Conservation (phyloP, 2,888 invertebrate genomes). For the Phalera bucephala region DNA sequence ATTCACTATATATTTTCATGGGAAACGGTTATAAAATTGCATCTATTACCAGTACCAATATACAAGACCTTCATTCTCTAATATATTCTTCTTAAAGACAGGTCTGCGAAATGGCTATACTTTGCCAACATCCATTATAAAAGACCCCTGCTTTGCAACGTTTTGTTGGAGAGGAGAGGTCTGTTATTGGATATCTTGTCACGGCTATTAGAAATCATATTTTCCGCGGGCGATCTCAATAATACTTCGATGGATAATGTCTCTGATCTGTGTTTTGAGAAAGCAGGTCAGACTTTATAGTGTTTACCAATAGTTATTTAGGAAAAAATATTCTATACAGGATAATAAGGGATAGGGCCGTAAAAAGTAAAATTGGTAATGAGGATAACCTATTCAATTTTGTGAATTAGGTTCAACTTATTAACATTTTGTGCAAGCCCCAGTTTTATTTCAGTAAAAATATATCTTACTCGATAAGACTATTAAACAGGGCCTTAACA, state of each 20-base stretch:
- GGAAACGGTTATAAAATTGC: constrained; percentile 15
- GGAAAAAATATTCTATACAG: not conserved
- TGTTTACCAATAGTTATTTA: not conserved
- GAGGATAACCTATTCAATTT: no score
- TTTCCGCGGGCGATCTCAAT: constrained; percentile 45
- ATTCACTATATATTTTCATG: constrained; percentile 4
- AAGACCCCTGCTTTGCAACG: no score
- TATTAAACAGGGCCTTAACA: no score
- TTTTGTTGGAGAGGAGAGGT: not conserved
- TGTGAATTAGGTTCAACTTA: no score
- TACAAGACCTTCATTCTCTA: constrained; percentile 6
- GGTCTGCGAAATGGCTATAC: constrained; percentile 7
- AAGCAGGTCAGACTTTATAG: constrained; percentile 23
- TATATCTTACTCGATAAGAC: no score
- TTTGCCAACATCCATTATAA: no score
- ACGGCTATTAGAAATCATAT: constrained; percentile 39
- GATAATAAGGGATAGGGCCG: no score
- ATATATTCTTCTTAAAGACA: constrained; percentile 1
- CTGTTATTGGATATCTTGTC: constrained; percentile 3
- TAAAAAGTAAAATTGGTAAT: no score
- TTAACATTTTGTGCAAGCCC: no score
- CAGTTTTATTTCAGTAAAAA: no score
- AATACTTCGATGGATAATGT: constrained; percentile 25
- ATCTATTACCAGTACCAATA: constrained; percentile 15
- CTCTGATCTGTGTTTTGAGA: constrained; percentile 24